Conservation (phyloP, 2,797 vertebrate genomes). For the Neoniphon sammara region DNA sequence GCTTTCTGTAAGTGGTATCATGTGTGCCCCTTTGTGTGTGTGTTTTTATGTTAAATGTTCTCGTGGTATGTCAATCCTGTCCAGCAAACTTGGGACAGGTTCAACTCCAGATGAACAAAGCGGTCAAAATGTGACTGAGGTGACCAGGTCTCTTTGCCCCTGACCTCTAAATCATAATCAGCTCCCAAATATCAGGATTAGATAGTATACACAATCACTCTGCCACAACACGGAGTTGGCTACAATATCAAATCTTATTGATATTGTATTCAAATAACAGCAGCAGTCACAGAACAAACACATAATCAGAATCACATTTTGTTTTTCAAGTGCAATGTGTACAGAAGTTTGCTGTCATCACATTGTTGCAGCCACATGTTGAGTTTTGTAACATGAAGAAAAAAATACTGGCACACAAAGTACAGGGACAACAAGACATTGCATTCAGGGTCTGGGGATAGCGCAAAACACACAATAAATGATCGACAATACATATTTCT, state of each 20-base stretch:
- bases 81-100: neutral
- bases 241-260: neutral
- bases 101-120: neutral
- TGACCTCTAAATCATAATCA: neutral
- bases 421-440: no score
- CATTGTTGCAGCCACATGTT: neutral
- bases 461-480: no score
- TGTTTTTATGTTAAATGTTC: neutral
- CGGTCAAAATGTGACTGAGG: neutral
- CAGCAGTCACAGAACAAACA: neutral
- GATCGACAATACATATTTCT: no score
- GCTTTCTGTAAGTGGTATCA: neutral
- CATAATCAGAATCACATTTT: neutral
- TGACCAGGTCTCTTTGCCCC: neutral
- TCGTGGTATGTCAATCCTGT: neutral
- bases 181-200: neutral
- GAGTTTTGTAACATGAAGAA: neutral
- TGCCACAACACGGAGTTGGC: neutral
- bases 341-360: no score
- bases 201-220: neutral
- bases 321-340: neutral
- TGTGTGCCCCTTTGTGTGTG: conserved; percentile 6
- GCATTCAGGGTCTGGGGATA: no score
- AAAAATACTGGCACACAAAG: no score
- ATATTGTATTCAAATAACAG: neutral